These are phyloP conservation scores for Acleris laterana DNA, from an alignment of 2,888 invertebrate species.

Conservation along the genomic window DNA sequence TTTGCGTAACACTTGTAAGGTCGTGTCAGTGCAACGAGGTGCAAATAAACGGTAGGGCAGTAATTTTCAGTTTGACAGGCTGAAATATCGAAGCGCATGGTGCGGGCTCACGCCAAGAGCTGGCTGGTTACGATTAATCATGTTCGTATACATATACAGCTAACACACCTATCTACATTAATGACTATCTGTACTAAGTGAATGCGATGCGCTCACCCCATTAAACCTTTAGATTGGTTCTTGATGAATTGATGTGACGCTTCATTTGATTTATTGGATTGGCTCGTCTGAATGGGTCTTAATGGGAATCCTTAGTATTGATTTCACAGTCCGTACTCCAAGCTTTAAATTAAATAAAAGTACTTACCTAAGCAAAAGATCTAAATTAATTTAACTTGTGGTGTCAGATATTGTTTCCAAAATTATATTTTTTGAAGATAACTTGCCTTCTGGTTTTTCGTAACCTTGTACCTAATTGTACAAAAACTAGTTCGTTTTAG, in stretches of 20 bases:
- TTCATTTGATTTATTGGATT: conserved; percentile 16
- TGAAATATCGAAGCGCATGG: conserved; percentile 60
- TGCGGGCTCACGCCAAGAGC: conserved; percentile 29
- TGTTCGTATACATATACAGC: not conserved
- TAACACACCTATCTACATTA: too few relatives aligned
- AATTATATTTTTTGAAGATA: too few relatives aligned
- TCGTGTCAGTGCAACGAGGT: conserved; percentile 49
- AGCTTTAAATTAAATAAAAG: too few relatives aligned
- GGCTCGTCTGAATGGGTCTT: not conserved
- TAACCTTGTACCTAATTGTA: too few relatives aligned
- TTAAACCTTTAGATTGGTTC: not conserved
- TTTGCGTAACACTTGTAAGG: conserved; percentile 49
- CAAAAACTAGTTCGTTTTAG: too few relatives aligned
- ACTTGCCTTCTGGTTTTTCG: too few relatives aligned
- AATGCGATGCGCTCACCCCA: too few relatives aligned
- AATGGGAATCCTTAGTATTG: not conserved
- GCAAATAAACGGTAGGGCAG: conserved; percentile 46
- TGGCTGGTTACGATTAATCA: conserved; percentile 40
- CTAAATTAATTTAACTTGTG: too few relatives aligned
- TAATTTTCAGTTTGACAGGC: conserved; percentile 56
- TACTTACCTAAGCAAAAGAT: too few relatives aligned
- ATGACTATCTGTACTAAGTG: too few relatives aligned
- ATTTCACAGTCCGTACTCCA: not conserved
- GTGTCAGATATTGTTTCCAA: too few relatives aligned
- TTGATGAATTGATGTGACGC: conserved; percentile 6